Evolutionary conservation across 2,797 vertebrate genomes (phyloP), one percentile per base, ranked within the genome.

Genomic region (Crocidura indochinensis): DNA sequence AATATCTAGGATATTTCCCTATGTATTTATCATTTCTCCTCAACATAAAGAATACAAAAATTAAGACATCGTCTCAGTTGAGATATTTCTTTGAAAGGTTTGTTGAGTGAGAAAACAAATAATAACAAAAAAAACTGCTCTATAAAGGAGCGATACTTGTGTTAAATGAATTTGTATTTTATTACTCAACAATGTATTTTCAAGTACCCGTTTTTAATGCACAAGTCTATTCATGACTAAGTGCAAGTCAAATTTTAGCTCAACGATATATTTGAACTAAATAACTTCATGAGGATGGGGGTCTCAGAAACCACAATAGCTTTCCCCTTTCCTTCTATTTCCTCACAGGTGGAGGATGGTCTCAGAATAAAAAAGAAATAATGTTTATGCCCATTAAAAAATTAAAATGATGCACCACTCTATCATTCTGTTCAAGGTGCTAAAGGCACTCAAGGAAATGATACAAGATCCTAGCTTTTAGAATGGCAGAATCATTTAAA

Each of bases 81-180:
- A 46, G 64, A 15, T 62, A 90, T 87, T 47, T n/a, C 71, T 82
- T 84, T 88, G 64, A 81, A 88, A n/a, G 73, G 73, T 68, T 22
- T 82, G 12, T 44, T 60, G 29, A 84, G 49, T 88, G 51, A 88
- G 72, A 85, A 91, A 88, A 82, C 74, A 62, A 0, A 64, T 56
- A 65, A 67, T 44, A 60, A 78, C 67, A 49, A 73, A 77, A 73
- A 77, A 88, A 27, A 51, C 29, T 51, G 74, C 44, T 80, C 56
- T 44, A 79, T 88, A 81, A 88, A 60, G 14, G 47, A 22, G 20
- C 31, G 53, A 49, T 53, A 53, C 2, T 75, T 92, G 77, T 44
- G 7, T 56, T 69, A n/a, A 88, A 44, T 27, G n/a, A 82, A 71
- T 85, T 85, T 95, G 60, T 78, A 49, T 77, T 87, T 82, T 79